Evolutionary conservation across 1,140 invertebrate genomes (phyloP), one percentile per base, ranked within the genome.

Genomic region (Hydropsyche tenuis): DNA sequence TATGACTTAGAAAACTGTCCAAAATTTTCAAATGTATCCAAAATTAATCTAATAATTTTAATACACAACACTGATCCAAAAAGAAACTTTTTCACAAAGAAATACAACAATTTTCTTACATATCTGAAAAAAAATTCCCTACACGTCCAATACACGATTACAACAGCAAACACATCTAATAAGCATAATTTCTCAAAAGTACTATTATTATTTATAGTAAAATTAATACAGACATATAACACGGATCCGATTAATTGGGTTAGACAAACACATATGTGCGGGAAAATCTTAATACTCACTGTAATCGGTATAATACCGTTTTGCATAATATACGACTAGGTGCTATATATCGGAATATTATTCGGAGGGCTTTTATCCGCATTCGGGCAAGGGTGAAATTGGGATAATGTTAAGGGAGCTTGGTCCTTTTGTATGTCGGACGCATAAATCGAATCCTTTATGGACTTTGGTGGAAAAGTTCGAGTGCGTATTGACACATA

Each of bases 321-420:
- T 53, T 53, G 20, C 48, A 53, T 53, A 53, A 53, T 60, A 60
- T 22, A 60, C 14, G 56, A 25, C 9, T 37, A 37, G 9, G 30
- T 37, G 3, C 3, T 37, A 37, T 37, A 37, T 9, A 9, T 37
- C 30, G 3, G 30, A 37, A 9, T 37, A 37, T 37, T 37, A 37
- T 37, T 37, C 9, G 30, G 30, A 3, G 30, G 45, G 56, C 56
- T 60, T 60, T 60, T 60, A 60, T 60, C 56, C 23, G 23, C 11
- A 60, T 23, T 7, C 56, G 56, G 12, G 23, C 56, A 60, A 60
- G 56, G 56, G 56, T 60, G 25, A 60, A 53, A 60, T 60, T 3
- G 45, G 45, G 56, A 60, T 60, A 60, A 60, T 22, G 18, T 60
- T 25, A 60, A 25, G 11, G 22, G 11, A 20, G 18, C n/a, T 25